A percentile compares a stretch with the other conserved stretches of the same genome.
phyloP scores from a whole-genome alignment of 2,113 vertebrate genomes.

The Hyaena hyaena region DNA sequence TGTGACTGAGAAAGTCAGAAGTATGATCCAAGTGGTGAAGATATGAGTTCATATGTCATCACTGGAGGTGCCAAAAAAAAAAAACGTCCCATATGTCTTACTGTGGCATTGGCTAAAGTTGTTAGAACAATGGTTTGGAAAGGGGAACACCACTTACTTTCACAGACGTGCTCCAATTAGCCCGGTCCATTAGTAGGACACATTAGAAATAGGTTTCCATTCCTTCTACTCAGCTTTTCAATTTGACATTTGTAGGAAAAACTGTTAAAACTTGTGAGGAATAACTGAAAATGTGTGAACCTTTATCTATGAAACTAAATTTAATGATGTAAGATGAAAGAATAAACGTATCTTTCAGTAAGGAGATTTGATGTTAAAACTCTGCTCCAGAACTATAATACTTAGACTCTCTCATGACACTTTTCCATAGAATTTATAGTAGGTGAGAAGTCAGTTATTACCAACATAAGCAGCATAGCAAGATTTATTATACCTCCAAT shows the following conservation, averaged over 20 bases:
- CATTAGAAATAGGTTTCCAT: background rate
- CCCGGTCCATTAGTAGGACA: background rate
- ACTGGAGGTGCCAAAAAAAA: background rate
- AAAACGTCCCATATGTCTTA: background rate
- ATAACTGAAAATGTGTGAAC: background rate
- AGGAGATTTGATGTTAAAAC: slow-evolving; percentile 16
- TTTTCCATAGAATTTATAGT: slow-evolving; percentile 52
- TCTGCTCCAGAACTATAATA: background rate
- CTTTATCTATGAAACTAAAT: slow-evolving; percentile 26
- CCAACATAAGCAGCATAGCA: background rate
- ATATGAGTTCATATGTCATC: background rate
- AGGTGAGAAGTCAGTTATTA: slow-evolving; percentile 45
- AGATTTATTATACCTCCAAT: background rate
- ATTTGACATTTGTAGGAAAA: slow-evolving; percentile 39
- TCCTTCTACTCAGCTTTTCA: background rate
- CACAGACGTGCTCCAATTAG: background rate
- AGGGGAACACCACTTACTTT: background rate
- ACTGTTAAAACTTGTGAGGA: background rate
- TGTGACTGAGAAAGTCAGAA: background rate
- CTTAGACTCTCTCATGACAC: background rate
- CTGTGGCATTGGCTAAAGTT: background rate
- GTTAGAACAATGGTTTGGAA: background rate
- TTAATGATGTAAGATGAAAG: slow-evolving; percentile 33
- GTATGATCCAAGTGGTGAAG: background rate
- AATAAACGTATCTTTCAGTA: background rate